Conservation (phyloP, 2,797 vertebrate genomes). For the Halcyon smyrnensis region DNA sequence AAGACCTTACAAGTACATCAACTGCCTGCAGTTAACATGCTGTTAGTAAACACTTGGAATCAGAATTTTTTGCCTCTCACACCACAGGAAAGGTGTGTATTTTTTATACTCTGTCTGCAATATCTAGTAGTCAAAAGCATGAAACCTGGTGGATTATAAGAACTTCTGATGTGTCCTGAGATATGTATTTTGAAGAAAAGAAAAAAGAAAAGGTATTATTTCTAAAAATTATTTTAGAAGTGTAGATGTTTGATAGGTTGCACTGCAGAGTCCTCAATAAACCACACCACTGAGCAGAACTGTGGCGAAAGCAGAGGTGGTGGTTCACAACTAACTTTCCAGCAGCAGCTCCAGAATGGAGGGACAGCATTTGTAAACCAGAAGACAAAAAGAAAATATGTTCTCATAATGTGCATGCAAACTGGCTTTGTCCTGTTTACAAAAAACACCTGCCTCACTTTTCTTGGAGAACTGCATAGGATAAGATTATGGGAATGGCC, state of each 20-base stretch:
- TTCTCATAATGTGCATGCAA: background rate
- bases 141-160: background rate
- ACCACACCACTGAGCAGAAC: background rate
- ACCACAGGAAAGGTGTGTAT: background rate
- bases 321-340: background rate
- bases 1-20: slow-evolving; percentile 27
- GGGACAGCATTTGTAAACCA: background rate
- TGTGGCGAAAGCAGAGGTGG: background rate
- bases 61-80: background rate
- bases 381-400: background rate
- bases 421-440: background rate
- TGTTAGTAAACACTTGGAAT: slow-evolving; percentile 39
- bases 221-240: background rate
- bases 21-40: background rate
- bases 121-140: background rate
- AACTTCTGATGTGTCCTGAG: background rate
- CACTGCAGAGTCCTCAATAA: background rate
- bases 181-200: background rate
- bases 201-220: background rate
- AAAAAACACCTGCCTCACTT: background rate
- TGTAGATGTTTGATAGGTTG: background rate
- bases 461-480: background rate
- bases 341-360: background rate
- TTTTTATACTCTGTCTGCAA: background rate
- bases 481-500: background rate